Evolutionary conservation across 2,888 invertebrate species (phyloP), one percentile per base, ranked within the genome.

Genomic region (Linnaemya tessellans): DNA sequence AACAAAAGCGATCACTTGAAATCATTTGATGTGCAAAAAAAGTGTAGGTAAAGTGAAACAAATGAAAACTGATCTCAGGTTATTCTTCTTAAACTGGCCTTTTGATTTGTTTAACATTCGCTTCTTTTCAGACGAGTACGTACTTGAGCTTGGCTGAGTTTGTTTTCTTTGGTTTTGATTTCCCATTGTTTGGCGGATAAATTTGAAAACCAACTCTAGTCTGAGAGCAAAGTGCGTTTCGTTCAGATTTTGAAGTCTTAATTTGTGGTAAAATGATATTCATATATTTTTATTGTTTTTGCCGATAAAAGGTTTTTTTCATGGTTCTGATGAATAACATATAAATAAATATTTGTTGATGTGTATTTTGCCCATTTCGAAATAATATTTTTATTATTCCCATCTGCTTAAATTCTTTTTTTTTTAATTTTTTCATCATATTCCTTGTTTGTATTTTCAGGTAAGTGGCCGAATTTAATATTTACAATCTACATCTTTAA

Each of bases 1-100:
- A 78, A 83, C 82, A 83, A 83, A 58, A 78, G 77, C 43, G 71
- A 67, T 78, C 82, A 78, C 65, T 83, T 83, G 64, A 77, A 65
- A 73, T 35, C 65, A 65, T 58, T 83, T 83, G 22, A 75, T 62
- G 64, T 70, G 70, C 75, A 68, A 64, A 64, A 58, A 15, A 51
- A 5, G 49, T n/a, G 5, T 13, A 9, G n/a, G 46, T 38, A 51
- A 73, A 79, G 30, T 11, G 11, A 65, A 67, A 51, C 10, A 15
- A 56, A 62, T 82, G 77, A 77, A 82, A 82, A 77, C 64, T 78
- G 71, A 77, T 77, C 82, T 83, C 25, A 41, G 77, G 56, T 58
- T 77, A 82, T 77, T 77, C 77, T 77, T 43, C 41, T 74, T 74
- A 51, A 25, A 22, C 13, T 60, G 41, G 38, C 41, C 35, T 15